These are phyloP conservation scores for Folsomia manolachei DNA, from an alignment of 2,888 invertebrate genomes.

Conservation along the genomic window DNA sequence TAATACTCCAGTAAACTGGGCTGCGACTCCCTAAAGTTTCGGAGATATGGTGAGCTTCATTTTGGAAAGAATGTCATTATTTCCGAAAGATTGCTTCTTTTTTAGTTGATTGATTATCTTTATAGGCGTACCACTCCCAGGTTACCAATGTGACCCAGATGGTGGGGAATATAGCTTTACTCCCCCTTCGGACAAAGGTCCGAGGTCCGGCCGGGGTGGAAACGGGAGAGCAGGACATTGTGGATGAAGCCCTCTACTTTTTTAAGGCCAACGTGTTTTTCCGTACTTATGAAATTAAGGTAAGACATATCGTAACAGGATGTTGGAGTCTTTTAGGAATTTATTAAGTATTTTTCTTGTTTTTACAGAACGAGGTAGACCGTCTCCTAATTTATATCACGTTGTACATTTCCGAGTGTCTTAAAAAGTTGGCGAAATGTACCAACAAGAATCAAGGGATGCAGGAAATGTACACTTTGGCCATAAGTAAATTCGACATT, in stretches of 20 bases:
- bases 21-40: too few relatives aligned
- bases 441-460: slow-evolving; percentile 81
- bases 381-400: slow-evolving; percentile 95
- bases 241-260: slow-evolving; percentile 94
- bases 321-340: background rate
- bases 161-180: slow-evolving; percentile 87
- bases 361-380: slow-evolving; percentile 86
- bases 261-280: slow-evolving; percentile 99
- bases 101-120: too few relatives aligned
- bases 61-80: too few relatives aligned
- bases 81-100: too few relatives aligned
- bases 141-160: slow-evolving; percentile 69
- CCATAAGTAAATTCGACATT: slow-evolving; percentile 90
- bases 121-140: slow-evolving; percentile 94
- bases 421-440: slow-evolving; percentile 90
- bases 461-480: slow-evolving; percentile 95
- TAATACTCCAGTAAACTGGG: too few relatives aligned
- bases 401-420: slow-evolving; percentile 93
- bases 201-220: slow-evolving; percentile 85
- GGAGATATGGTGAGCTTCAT: too few relatives aligned
- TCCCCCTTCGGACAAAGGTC: slow-evolving; percentile 84
- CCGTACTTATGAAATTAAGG: slow-evolving; percentile 97
- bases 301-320: slow-evolving; percentile 52
- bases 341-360: slow-evolving; percentile 22
- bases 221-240: slow-evolving; percentile 75